Conservation (phyloP, 2,113 vertebrate genomes). For the Triplophysa dalaica region DNA sequence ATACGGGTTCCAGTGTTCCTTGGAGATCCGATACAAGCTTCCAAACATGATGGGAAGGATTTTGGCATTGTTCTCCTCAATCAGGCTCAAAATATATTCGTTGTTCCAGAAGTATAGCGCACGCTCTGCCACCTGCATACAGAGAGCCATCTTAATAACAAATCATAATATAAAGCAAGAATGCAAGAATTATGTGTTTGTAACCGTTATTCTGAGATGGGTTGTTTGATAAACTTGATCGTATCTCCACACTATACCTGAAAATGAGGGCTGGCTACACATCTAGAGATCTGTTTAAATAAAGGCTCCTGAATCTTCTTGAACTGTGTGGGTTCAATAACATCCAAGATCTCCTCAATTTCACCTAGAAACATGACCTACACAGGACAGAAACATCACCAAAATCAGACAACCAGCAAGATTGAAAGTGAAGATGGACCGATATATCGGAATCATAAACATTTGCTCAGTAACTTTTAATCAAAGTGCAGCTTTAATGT, state of each 20-base stretch:
- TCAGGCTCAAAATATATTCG: slow-evolving; percentile 97
- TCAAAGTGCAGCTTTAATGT: too few relatives aligned
- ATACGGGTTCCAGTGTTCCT: slow-evolving; percentile 99
- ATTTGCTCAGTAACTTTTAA: too few relatives aligned
- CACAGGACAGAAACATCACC: slow-evolving; percentile 32
- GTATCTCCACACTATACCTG: slow-evolving; percentile 71
- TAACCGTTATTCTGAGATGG: background rate
- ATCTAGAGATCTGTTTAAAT: slow-evolving; percentile 96
- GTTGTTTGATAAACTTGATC: background rate
- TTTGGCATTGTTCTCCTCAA: slow-evolving; percentile 96
- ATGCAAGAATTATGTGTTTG: background rate
- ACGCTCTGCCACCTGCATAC: slow-evolving; percentile 89
- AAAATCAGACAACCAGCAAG: background rate
- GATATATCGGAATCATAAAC: too few relatives aligned
- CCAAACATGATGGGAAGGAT: slow-evolving; percentile 97
- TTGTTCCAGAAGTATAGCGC: slow-evolving; percentile 99
- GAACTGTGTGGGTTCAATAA: slow-evolving; percentile 97
- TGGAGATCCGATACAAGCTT: slow-evolving; percentile 97
- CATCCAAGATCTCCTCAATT: slow-evolving; percentile 97
- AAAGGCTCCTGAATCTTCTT: slow-evolving; percentile 96
- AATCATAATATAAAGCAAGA: too few relatives aligned
- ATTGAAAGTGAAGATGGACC: background rate
- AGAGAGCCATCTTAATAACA: background rate
- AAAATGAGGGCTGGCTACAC: slow-evolving; percentile 96
- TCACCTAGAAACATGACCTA: slow-evolving; percentile 99